Percentiles rank a stretch among this genome's conserved stretches.
Conservation (phyloP, 2,113 vertebrate genomes). For the Paraplagusia blochii region DNA sequence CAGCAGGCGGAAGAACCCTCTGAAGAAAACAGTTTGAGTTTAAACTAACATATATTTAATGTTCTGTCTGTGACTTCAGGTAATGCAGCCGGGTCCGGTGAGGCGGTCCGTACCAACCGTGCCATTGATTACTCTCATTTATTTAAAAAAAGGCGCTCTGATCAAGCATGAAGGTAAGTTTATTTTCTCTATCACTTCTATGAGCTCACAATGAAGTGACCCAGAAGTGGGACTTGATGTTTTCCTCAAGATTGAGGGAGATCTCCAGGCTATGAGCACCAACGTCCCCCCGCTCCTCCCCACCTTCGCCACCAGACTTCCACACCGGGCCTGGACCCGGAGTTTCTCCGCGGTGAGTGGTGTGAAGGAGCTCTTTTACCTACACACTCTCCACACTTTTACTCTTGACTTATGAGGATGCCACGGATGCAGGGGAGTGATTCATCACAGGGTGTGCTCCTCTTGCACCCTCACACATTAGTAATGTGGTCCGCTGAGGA, state of each 20-base stretch:
- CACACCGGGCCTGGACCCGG: conserved; percentile 30
- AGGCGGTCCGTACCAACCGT: conserved; percentile 50
- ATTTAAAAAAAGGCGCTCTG: conserved; percentile 57
- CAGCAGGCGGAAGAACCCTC: conserved; percentile 24
- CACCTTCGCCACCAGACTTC: conserved; percentile 37
- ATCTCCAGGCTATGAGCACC: conserved; percentile 71
- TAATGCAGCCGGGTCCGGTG: conserved; percentile 38
- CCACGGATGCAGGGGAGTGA: conserved; percentile 73
- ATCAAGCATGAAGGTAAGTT: conserved; percentile 72
- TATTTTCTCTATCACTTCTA: conserved; percentile 50
- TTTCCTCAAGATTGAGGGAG: conserved; percentile 75
- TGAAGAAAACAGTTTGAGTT: conserved; percentile 47
- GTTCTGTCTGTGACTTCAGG: conserved; percentile 47
- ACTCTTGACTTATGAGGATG: conserved; percentile 82
- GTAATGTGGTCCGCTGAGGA: conserved; percentile 82
- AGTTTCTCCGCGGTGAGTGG: conserved; percentile 54
- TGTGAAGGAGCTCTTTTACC: conserved; percentile 55
- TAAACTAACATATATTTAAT: conserved; percentile 60
- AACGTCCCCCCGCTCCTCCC: conserved; percentile 53
- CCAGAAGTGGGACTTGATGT: conserved; percentile 58
- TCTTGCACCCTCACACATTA: conserved; percentile 77
- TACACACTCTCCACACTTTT: conserved; percentile 69
- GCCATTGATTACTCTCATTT: conserved; percentile 69
- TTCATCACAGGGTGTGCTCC: conserved; percentile 77
- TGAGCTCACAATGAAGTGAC: conserved; percentile 54